These are phyloP conservation scores for Cyrtorhinus lividipennis DNA, from an alignment of 1,140 invertebrate species.

Conservation along the genomic window DNA sequence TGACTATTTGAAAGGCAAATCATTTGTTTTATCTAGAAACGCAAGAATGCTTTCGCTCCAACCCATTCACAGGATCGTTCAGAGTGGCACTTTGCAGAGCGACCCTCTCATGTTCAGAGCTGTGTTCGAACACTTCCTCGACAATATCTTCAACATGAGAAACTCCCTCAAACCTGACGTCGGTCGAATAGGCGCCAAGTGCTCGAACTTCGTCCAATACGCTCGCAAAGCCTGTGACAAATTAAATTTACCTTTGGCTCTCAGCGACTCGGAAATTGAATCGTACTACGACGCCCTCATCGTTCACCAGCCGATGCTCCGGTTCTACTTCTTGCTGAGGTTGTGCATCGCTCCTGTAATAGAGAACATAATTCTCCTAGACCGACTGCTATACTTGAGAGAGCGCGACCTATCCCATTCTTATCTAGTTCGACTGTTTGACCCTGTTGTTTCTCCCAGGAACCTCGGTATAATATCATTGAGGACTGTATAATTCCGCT, in stretches of 20 bases:
- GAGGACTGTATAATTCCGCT: not conserved
- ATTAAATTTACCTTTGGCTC: slow-evolving; percentile 28
- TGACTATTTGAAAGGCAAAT: slow-evolving; percentile 37
- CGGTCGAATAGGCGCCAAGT: slow-evolving; percentile 37
- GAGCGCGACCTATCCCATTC: slow-evolving; percentile 47
- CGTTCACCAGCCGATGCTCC: slow-evolving; percentile 43
- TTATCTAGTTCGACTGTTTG: slow-evolving; percentile 56
- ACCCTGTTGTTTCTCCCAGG: slow-evolving; percentile 58
- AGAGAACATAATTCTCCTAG: slow-evolving; percentile 69
- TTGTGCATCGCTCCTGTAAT: slow-evolving; percentile 66
- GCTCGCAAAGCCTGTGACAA: slow-evolving; percentile 43
- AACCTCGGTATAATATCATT: slow-evolving; percentile 53
- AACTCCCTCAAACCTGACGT: slow-evolving; percentile 29
- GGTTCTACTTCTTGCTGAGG: slow-evolving; percentile 67
- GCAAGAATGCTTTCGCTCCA: slow-evolving; percentile 71
- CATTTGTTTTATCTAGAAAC: slow-evolving; percentile 50
- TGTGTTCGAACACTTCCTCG: slow-evolving; percentile 49
- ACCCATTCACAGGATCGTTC: slow-evolving; percentile 44
- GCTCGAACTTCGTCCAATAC: slow-evolving; percentile 45
- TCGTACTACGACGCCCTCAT: slow-evolving; percentile 34
- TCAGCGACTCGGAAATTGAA: slow-evolving; percentile 35
- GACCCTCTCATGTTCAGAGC: slow-evolving; percentile 54
- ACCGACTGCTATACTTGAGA: slow-evolving; percentile 63
- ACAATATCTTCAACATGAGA: slow-evolving; percentile 23
- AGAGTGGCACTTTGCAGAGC: slow-evolving; percentile 31